A percentile compares a stretch with the other conserved stretches of the same genome.
Evolutionary conservation across 2,797 vertebrate genomes (phyloP).

Genomic region (Cossypha dichroa): DNA sequence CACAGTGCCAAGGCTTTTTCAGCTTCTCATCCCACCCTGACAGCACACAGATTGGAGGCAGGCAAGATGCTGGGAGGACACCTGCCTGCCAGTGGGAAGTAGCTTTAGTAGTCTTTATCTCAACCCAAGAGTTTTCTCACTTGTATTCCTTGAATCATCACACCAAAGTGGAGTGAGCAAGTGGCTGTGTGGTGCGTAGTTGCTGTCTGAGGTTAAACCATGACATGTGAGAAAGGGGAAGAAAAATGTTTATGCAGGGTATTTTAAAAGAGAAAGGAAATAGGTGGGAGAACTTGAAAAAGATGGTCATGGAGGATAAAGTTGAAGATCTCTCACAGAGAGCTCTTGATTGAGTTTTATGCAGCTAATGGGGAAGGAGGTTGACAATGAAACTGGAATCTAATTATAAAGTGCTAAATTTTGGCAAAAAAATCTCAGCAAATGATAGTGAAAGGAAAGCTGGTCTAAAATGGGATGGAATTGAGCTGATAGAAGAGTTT

Average conservation of each 20-base stretch:
- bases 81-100: neutral
- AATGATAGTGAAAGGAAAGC: neutral
- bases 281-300: neutral
- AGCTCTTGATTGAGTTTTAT: neutral
- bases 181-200: fast-evolving
- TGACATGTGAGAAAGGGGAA: neutral
- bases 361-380: neutral
- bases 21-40: neutral
- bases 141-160: neutral
- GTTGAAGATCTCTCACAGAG: neutral
- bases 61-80: neutral
- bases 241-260: neutral
- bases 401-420: neutral
- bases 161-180: fast-evolving
- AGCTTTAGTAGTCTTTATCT: neutral
- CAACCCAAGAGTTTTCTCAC: neutral
- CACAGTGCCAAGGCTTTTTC: neutral
- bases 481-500: neutral
- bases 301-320: neutral
- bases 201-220: neutral
- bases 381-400: neutral
- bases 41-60: neutral
- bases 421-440: neutral
- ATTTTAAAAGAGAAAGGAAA: neutral
- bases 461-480: neutral